Evolutionary conservation across 37 sponge, comb jelly and placozoan genomes (phyloP), one percentile per base, ranked within the genome.

Genomic region (Hexactinellida sp.): DNA sequence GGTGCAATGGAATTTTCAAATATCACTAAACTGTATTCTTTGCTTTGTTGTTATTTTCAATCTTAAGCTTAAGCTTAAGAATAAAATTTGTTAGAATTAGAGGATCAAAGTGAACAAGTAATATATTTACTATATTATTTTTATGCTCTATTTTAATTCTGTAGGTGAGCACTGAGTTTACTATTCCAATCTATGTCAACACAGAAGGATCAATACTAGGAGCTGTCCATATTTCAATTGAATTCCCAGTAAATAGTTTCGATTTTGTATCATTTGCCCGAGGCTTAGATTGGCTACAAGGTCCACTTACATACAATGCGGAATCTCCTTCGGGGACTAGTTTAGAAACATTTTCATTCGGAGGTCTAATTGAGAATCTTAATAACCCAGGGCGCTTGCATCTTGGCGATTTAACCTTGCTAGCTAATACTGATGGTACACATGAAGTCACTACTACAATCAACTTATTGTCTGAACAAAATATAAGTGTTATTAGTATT

Each of bases 111-210:
- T n/a, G n/a, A n/a, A n/a, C n/a, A n/a, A n/a, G n/a, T n/a, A n/a
- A n/a, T n/a, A n/a, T n/a, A n/a, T n/a, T n/a, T n/a, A n/a, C n/a
- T n/a, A n/a, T n/a, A n/a, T n/a, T n/a, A n/a, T n/a, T n/a, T n/a
- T n/a, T n/a, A n/a, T n/a, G n/a, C n/a, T n/a, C n/a, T n/a, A n/a
- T n/a, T n/a, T n/a, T n/a, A n/a, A n/a, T n/a, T n/a, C n/a, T n/a
- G n/a, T 24, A 24, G 10, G 87, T 76, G 0, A 88, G 82, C 9
- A 35, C 19, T 39, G 36, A 19, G 0, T 37, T 85, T 23, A 7
- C 37, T 19, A 83, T 92, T 23, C 91, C 92, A 16, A 55, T 94
- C 0, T 52, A 83, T 25, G 86, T 89, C 30, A 92, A 92, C 82
- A 87, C 92, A 10, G 94, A 89, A 16, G 51, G 37, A 1, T 5